Evolutionary conservation across 2,797 vertebrate genomes (phyloP), one percentile per base, ranked within the genome.

Genomic region (Pempheris klunzingeri): DNA sequence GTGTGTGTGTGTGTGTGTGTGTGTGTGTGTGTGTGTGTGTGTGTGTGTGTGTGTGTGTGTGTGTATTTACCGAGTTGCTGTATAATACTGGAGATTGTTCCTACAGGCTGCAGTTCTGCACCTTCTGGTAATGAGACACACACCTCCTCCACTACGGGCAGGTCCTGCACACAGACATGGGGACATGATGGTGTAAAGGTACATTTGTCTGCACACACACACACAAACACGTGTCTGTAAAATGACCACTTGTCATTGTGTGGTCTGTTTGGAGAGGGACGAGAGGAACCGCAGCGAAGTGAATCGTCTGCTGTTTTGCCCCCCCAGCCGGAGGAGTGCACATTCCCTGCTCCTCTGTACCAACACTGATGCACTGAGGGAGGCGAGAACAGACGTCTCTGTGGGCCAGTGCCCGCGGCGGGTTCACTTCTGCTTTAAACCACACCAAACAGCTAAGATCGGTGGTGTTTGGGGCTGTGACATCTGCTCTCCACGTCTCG

Each of bases 101-200:
- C 98, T 65, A 97, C 89, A 7, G 96, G 94, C 78, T 95, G 94
- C 78, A 99, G 83, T 78, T 96, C 95, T 58, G 96, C 93, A 24
- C 94, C 90, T 63, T 96, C 96, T 55, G 98, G 97, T 59, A 99
- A 89, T 28, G 83, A 87, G 73, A 97, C 47, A 64, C 58, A 78
- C 53, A 98, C 58, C 11, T 97, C 97, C 90, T 97, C 96, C 87
- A 96, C 96, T 60, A 93, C 92, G 24, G 96, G 96, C 64, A 97
- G 90, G 24, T 97, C 96, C 97, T 99, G 70, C 44, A 88, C 11
- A 77, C 32, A 83, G n/a, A 75, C n/a, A 62, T 55, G 1, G 41
- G 10, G n/a, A 69, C 22, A 43, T 6, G 18, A 43, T 3, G 8
- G 18, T 5, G 2, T 17, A 9, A 18, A 11, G 28, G 17, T 14